Conservation (phyloP, 2,113 vertebrate species). For the Pipa parva region DNA sequence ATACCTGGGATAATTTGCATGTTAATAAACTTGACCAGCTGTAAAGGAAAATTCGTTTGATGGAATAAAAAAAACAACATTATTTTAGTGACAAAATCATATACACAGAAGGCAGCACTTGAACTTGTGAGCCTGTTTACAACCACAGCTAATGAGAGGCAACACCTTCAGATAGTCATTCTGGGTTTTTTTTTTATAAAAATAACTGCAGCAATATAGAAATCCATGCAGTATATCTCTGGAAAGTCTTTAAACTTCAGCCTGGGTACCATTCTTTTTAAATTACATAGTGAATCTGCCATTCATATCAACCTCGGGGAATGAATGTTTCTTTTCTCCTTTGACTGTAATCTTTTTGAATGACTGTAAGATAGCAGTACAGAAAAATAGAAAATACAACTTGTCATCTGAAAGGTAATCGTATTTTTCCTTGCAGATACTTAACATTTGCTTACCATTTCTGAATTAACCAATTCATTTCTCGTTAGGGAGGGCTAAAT, state of each 20-base stretch:
- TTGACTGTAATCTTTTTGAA: neutral
- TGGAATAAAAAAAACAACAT: neutral
- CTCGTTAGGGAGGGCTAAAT: neutral
- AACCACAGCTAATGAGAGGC: neutral
- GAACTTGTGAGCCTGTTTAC: neutral
- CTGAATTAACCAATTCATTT: neutral
- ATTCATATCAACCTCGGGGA: neutral
- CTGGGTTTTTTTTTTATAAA: too few species aligned
- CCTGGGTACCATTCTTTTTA: neutral
- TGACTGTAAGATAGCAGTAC: neutral
- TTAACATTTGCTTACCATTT: too few species aligned
- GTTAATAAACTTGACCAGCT: neutral
- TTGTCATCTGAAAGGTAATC: neutral
- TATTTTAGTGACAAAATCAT: neutral
- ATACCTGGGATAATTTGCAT: neutral
- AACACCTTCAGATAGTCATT: neutral
- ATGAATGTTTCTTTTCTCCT: neutral
- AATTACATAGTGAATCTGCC: neutral
- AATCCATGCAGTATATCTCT: neutral
- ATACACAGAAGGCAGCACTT: neutral
- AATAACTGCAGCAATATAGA: neutral
- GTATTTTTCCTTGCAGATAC: neutral
- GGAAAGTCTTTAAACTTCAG: neutral
- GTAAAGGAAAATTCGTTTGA: neutral
- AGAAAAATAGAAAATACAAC: neutral